Evolutionary conservation across 2,113 vertebrate genomes (phyloP).

Genomic region (Dipodomys merriami): DNA sequence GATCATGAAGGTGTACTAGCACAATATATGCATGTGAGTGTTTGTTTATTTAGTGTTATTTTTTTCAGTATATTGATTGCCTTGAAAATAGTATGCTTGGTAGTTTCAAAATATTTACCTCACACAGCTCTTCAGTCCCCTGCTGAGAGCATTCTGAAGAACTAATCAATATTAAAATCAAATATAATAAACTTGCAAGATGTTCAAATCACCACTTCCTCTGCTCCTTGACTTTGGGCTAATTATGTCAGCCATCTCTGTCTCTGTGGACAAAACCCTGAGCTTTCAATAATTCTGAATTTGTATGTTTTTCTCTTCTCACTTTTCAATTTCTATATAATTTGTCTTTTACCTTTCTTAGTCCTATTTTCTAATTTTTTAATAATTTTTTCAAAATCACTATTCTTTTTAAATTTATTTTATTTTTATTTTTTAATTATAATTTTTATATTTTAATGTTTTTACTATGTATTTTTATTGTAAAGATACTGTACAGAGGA

Average conservation of each 20-base stretch:
- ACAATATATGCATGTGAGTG: neutral
- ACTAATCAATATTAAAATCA: conserved; percentile 40
- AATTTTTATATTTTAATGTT: too few species aligned
- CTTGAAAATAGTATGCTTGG: neutral
- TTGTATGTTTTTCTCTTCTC: neutral
- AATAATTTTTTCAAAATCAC: neutral
- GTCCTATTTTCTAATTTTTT: neutral
- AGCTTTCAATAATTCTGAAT: neutral
- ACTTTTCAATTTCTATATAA: neutral
- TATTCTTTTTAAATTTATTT: neutral
- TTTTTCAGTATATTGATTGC: conserved; percentile 52
- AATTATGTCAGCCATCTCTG: neutral
- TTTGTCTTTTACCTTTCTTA: neutral
- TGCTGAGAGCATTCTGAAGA: neutral
- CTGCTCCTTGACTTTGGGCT: neutral
- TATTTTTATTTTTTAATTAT: neutral
- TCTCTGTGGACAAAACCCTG: neutral
- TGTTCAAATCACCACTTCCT: neutral
- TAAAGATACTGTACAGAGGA: too few species aligned
- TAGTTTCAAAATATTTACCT: conserved; percentile 10
- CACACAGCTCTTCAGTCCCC: neutral
- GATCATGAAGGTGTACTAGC: neutral
- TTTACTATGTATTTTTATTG: too few species aligned
- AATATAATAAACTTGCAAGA: neutral
- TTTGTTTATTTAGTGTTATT: neutral